Base-by-base conservation (phyloP, 2,113 vertebrate genomes). In the Vulpes ferrilata region DNA sequence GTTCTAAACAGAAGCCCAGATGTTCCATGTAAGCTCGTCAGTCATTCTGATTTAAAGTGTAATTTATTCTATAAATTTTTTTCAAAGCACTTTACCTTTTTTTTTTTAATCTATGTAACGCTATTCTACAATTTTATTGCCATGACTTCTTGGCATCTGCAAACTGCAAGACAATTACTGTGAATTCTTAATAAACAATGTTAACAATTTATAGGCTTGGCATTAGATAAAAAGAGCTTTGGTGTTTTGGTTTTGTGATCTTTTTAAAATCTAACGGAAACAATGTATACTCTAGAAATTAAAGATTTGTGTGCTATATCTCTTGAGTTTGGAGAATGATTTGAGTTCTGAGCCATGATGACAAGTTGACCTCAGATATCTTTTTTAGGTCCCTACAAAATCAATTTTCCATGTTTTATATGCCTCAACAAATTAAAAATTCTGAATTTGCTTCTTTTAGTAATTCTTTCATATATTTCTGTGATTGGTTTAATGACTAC, bases 321-420 rank as follows among this genome's bases (percentile, higher is more conserved):
- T 43, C 67, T 79, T 83, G 89, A 95, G 74, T 95, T 95, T 59
- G 48, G 55, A 97, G 62, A 91, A 65, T 93, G 82, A 86, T 69
- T 96, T 89, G n/a, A 55, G 64, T 86, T 96, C 10, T 97, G 88
- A 97, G 94, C 86, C 57, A 43, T 23, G 15, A 9, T 88, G 73
- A 79, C 86, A 96, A 11, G 71, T 48, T 92, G 84, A 96, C 92
- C 96, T 98, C n/a, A 55, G n/a, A 1, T 96, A 89, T 97, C 90
- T 88, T 96, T 96, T 84, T 89, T 95, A 87, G 57, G 82, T 97
- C 95, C 97, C 96, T 98, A 84, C 43, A 92, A 95, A 97, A 97
- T 97, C 88, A 90, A 60, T 19, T 97, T 95, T 82, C 89, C 96
- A 94, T 95, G 96, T 92, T 97, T 96, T 82, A 30, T 57, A 76